These are phyloP conservation scores for Torymus texanus DNA, from an alignment of 2,888 invertebrate genomes.

Conservation along the genomic window DNA sequence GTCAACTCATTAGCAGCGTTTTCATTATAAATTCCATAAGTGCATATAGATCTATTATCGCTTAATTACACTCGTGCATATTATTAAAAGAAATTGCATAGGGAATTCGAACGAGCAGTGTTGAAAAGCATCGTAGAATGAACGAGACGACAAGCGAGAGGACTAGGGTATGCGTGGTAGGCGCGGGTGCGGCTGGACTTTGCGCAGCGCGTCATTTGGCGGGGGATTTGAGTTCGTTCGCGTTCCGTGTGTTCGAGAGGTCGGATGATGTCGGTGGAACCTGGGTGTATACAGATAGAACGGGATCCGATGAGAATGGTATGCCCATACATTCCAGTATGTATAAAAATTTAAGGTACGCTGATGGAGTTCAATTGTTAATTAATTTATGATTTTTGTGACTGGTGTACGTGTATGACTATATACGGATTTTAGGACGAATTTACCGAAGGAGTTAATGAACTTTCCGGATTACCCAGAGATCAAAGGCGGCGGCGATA, in stretches of 20 bases:
- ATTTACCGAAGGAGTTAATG: constrained; percentile 14
- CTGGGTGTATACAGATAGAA: constrained; percentile 90
- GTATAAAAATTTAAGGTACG: constrained; percentile 90
- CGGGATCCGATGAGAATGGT: constrained; percentile 85
- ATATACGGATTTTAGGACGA: neutral
- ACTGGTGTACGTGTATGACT: too few relatives aligned
- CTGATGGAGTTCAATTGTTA: too few relatives aligned
- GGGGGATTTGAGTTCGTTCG: neutral
- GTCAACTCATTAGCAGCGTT: too few relatives aligned
- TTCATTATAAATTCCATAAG: too few relatives aligned
- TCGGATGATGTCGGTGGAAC: constrained; percentile 87
- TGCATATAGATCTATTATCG: too few relatives aligned
- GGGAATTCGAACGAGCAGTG: too few relatives aligned
- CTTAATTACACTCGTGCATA: too few relatives aligned
- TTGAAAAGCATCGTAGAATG: too few relatives aligned
- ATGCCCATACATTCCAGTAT: constrained; percentile 91
- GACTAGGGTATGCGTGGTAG: neutral
- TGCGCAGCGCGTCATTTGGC: neutral
- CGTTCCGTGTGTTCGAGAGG: constrained; percentile 78
- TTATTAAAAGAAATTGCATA: too few relatives aligned
- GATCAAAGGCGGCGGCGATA: too few relatives aligned
- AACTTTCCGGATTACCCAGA: constrained; percentile 4
- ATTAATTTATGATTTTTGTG: too few relatives aligned
- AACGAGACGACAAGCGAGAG: neutral
- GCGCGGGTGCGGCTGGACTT: neutral